phyloP scores from a whole-genome alignment of 2,888 invertebrate genomes.

The Athripsodes cinereus region DNA sequence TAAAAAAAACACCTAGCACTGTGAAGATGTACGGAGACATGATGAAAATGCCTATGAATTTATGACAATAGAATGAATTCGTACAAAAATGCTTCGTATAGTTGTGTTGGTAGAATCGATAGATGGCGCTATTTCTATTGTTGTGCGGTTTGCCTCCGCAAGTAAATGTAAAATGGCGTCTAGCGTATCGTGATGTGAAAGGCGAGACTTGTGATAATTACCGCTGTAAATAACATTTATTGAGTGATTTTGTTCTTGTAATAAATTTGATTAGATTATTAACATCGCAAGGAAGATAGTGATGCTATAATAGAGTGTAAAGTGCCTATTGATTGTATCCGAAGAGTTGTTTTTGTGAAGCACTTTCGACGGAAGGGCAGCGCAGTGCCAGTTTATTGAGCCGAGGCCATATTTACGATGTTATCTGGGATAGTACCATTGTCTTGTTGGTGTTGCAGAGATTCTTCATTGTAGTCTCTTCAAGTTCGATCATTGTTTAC shows the following conservation, averaged over 20 bases:
- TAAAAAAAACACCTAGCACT: not conserved
- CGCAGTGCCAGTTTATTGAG: conserved; percentile 25
- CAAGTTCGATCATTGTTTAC: conserved; percentile 4
- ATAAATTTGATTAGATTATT: conserved; percentile 10
- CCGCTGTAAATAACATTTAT: conserved; percentile 30
- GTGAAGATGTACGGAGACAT: not conserved
- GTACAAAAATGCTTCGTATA: conserved; percentile 17
- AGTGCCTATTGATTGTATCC: conserved; percentile 17
- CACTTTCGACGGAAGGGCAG: conserved; percentile 22
- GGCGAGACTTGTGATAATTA: conserved; percentile 46
- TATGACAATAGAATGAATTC: conserved; percentile 17
- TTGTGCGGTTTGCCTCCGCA: conserved; percentile 50
- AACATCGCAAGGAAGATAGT: conserved; percentile 8
- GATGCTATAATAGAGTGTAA: conserved; percentile 16
- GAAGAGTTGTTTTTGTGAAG: conserved; percentile 17
- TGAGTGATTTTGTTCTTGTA: conserved; percentile 13
- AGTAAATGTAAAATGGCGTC: conserved; percentile 41
- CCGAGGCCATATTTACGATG: conserved; percentile 61
- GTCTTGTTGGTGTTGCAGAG: conserved; percentile 27
- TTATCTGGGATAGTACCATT: conserved; percentile 53
- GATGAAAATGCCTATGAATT: not conserved
- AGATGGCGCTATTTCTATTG: conserved; percentile 61
- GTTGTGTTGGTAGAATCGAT: conserved; percentile 33
- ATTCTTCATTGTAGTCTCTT: conserved; percentile 6
- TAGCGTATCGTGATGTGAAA: conserved; percentile 64